Evolutionary conservation across 1,140 invertebrate species (phyloP), one percentile per base, ranked within the genome.

Genomic region (Megalonaias nervosa): DNA sequence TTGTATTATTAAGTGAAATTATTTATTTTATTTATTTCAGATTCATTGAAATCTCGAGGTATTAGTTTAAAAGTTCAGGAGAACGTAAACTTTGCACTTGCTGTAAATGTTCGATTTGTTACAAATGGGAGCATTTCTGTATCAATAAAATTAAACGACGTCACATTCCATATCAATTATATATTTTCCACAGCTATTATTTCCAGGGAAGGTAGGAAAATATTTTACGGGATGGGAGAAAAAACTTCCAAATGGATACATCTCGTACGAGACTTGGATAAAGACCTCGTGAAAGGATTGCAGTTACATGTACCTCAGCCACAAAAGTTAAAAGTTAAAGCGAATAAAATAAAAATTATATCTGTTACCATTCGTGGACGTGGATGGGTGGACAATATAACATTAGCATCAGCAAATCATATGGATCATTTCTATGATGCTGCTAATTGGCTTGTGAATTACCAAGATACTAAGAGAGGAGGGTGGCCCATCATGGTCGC

Each of bases 401-500:
- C 87, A 5, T n/a, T 91, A 26, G 81, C 87, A 1, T 74, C 80
- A 0, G 82, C 85, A 19, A 86, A 82, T 13, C 97, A 97, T 91
- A 89, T 99, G 68, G 96, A 94, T 69, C 95, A 97, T 89, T 99
- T 99, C 92, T 96, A 95, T 85, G 94, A 96, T 88, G 95, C 97
- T 4, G 97, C 97, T n/a, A 93, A 96, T 84, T 99, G 98, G 98
- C 95, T 99, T 87, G 94, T 98, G 6, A 91, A 92, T 26, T 93
- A 97, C 92, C 98, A 99, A 91, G 98, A 99, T 2, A 48, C 38
- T 1, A 96, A 98, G 91, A 94, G 94, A 1, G 93, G 98, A 48
- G 97, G 99, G 82, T 93, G 98, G 81, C 97, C 99, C 0, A 98
- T 98, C 91, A 98, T 96, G 89, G 95, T 99, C 96, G 97, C 87